Base-by-base conservation (phyloP, 1,140 invertebrate species). In the Pachyrhynchus sulphureomaculatus region DNA sequence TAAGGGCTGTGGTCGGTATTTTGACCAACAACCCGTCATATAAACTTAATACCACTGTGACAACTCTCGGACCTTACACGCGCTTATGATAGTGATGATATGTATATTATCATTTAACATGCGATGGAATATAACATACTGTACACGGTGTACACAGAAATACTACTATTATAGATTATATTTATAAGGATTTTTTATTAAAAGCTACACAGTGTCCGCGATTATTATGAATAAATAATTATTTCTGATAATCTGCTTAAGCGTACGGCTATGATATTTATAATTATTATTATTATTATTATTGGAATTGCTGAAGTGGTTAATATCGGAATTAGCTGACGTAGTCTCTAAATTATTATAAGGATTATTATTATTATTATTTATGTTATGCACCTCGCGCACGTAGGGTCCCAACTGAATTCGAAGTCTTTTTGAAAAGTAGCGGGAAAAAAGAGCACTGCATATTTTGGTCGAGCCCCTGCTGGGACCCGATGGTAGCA, bases 1-100 rank as follows among this genome's bases (percentile, higher is more conserved):
- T 53, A 20, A 21, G 62, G 62, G 62, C 62, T 56, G 55, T 55
- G 62, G 62, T 64, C 62, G 54, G 39, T 17, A 48, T 53, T 18
- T 18, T 59, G 62, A 64, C 62, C 62, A 59, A 56, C 62, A 60
- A 64, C 55, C 62, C 62, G 32, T 53, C 62, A 64, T 64, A 64
- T 21, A 59, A 49, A 18, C n/a, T n/a, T n/a, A 33, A 45, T 33
- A 42, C 49, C 55, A 59, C 56, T 18, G 53, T 64, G 49, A 15
- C 34, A 34, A 24, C 47, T 33, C n/a, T 21, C 34, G 32, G 6
- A 12, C 33, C 18, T 26, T 36, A 49, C 20, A 9, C 21, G 18
- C 15, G 26, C 41, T 17, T 48, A 21, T 13, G 8, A 42, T 26
- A 21, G 29, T 21, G 32, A 42, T 54, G 39, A 52, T 37, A 54